phyloP scores from a whole-genome alignment of 2,888 invertebrate genomes.

The Lagria hirta region DNA sequence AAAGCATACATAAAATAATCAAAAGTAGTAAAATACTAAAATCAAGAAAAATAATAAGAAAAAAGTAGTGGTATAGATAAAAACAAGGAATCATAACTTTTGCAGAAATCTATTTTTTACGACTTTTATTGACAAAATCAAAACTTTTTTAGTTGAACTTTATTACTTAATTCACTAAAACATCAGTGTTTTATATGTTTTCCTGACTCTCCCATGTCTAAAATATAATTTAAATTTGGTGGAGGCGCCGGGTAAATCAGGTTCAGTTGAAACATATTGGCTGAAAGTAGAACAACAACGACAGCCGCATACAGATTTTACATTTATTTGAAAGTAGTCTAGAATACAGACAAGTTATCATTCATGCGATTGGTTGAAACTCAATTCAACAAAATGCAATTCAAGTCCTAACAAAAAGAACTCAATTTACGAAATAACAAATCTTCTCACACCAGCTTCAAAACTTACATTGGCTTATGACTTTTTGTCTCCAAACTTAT shows the following conservation, averaged over 20 bases:
- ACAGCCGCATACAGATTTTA: constrained; percentile 3
- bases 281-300: not conserved
- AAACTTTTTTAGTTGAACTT: no score
- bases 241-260: constrained; percentile 23
- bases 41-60: no score
- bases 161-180: no score
- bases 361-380: constrained; percentile 7
- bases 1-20: no score
- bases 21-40: no score
- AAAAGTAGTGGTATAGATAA: no score
- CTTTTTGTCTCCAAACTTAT: constrained; percentile 2
- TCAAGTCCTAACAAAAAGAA: constrained; percentile 17
- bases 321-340: constrained; percentile 7
- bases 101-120: no score
- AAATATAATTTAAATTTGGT: constrained; percentile 18
- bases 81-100: no score
- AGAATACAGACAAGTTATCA: constrained; percentile 12
- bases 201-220: no score
- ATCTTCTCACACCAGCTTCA: constrained; percentile 13
- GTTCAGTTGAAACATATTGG: not conserved
- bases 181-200: no score
- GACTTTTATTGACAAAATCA: no score
- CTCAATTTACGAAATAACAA: constrained; percentile 21
- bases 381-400: constrained; percentile 15
- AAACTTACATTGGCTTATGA: constrained; percentile 19